Evolutionary conservation across 2,888 invertebrate genomes (phyloP), one percentile per base, ranked within the genome.

Genomic region (Mantis religiosa): DNA sequence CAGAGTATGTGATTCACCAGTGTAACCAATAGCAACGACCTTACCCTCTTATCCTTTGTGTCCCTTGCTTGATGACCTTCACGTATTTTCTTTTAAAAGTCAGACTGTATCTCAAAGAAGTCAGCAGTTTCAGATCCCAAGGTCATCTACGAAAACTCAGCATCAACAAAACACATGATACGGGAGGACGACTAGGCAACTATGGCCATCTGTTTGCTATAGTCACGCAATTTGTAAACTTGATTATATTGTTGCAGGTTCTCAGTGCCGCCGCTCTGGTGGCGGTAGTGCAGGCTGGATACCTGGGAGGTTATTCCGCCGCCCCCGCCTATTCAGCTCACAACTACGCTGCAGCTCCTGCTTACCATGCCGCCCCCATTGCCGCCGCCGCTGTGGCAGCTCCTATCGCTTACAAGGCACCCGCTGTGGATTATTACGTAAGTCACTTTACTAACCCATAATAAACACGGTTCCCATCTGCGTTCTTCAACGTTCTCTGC

Each of bases 291-390:
- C 89, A 82, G 28, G 89, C 89, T 28, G 89, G 89, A 28, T 84
- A 83, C 82, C 28, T 89, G 81, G 88, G 88, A 15, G 87, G 87
- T 28, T 87, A 87, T 47, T 85, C 85, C 2, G 82, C 82, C 84
- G 30, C 27, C 81, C 84, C n/a, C 2, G 84, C 25, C n/a, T 90
- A 25, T 91, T 92, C 88, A 90, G 90, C 28, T 88, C 92, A 71
- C 93, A 92, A 91, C 92, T 92, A 87, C 91, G 91, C 71, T 92
- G 92, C 2, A 91, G 92, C 25, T 91, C 92, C 88, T 90, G 90
- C 28, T 88, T 92, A 47, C 90, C 92, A 27, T 91, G 91, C 54
- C 93, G 92, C 91, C 92, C 92, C 88, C 91, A 91, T 82, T 92
- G 92, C 1, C 90, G 15, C 84, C 28, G 87, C 87, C 6, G 25